Evolutionary conservation across 2,888 invertebrate genomes (phyloP), one percentile per base, ranked within the genome.

Genomic region (Leucophora obtusa): DNA sequence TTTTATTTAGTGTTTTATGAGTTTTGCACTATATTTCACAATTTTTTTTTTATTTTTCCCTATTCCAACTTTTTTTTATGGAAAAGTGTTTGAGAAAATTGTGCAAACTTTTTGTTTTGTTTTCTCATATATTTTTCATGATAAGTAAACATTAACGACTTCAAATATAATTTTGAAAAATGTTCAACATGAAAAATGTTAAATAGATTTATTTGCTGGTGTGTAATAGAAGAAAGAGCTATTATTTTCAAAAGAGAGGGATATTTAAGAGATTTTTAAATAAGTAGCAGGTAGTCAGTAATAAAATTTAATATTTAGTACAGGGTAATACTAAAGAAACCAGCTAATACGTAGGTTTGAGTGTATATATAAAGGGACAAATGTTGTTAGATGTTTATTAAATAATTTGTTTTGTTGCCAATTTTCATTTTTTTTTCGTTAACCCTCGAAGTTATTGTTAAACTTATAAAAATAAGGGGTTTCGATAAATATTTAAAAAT

Each of bases 1-100:
- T 70, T 79, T 74, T 65, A 69, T 65, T 18, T 56, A 60, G 38
- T 69, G 33, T 54, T 73, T 74, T 79, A 74, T 74, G 69, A 60
- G 38, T 17, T 74, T 69, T 38, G 38, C 54, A n/a, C n/a, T n/a
- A n/a, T n/a, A n/a, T n/a, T n/a, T n/a, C n/a, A n/a, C n/a, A n/a
- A n/a, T n/a, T n/a, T n/a, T n/a, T 24, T 8, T 53, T 38, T 38
- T 11, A 47, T 47, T 38, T 54, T 54, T 21, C 18, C 15, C n/a
- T n/a, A 38, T 24, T 28, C 18, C 14, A 24, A 62, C n/a, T 7
- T 53, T 6, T 47, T 47, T 47, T 47, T 47, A 4, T n/a, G 11
- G 8, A 28, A 21, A 59, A 28, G 15, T 51, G 33, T 54, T 28
- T 28, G 7, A 17, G 8, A 33, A 21, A 60, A 33, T 51, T 51